These are phyloP conservation scores for Paradoxurus hermaphroditus DNA, from an alignment of 2,113 vertebrate species.

Conservation along the genomic window DNA sequence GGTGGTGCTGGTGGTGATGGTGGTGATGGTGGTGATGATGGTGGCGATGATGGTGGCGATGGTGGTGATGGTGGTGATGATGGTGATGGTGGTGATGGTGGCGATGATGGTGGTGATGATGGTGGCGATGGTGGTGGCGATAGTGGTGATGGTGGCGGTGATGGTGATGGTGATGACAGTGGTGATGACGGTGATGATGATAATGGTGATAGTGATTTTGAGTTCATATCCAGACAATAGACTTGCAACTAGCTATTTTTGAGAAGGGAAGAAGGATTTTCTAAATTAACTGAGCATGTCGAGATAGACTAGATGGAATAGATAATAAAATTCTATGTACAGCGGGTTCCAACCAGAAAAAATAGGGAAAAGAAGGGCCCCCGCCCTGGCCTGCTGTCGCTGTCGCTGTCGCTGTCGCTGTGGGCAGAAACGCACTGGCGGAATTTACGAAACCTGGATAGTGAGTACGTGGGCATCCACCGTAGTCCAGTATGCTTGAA, in stretches of 20 bases:
- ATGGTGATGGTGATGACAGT: fast-evolving
- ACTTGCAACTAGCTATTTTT: not conserved
- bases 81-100: fast-evolving
- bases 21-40: not conserved
- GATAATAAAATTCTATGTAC: not conserved
- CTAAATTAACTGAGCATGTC: not conserved
- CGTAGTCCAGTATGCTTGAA: not conserved
- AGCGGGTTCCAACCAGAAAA: not conserved
- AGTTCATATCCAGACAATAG: not conserved
- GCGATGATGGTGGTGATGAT: fast-evolving
- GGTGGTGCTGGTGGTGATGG: fast-evolving
- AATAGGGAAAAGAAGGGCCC: not conserved
- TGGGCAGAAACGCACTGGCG: not conserved
- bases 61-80: fast-evolving
- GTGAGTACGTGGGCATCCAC: not conserved
- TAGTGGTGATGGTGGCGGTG: fast-evolving
- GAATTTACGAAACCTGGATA: not conserved
- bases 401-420: no score
- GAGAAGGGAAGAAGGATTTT: not conserved
- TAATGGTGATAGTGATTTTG: not conserved
- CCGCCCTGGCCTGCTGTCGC: not conserved
- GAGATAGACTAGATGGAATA: not conserved
- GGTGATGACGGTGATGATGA: fast-evolving
- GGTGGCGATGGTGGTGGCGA: fast-evolving
- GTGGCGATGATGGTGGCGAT: not conserved